Evolutionary conservation across 2,888 invertebrate genomes (phyloP), one percentile per base, ranked within the genome.

Genomic region (Aquatica leii): DNA sequence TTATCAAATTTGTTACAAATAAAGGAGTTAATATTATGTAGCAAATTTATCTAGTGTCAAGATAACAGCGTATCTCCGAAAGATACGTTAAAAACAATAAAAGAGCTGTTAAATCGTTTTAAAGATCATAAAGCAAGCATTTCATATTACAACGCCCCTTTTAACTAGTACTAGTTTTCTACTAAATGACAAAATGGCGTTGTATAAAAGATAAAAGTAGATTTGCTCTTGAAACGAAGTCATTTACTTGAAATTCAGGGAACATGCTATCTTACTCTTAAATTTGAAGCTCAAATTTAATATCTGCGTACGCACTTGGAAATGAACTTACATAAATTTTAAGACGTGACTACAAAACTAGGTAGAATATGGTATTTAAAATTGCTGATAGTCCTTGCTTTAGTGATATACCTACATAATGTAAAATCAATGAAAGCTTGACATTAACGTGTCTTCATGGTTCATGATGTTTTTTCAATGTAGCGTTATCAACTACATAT

Each of bases 351-450:
- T 51, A n/a, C 14, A 62, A 51, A 58, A 62, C 31, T 46, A 15
- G 46, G 21, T 34, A 18, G 46, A 46, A 52, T 53, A 37, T 21
- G 52, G 48, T 37, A 50, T 50, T 62, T 62, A 52, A 56, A 52
- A 57, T 57, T 58, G 62, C 52, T 58, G 62, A 62, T 57, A 62
- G 57, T 57, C 50, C 20, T 35, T 60, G 50, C 62, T 50, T 57
- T 57, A 60, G 62, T 56, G 62, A 57, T 62, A 62, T 52, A 46
- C 61, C 46, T 52, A 53, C 58, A 37, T 62, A 62, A 62, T 62
- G 62, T 57, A 52, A 62, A 62, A 62, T 62, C 62, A 62, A 62
- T 62, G 62, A 21, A 12, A 15, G 51, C 53, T 50, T 58, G 62
- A 62, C 62, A 62, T 62, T 62, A 57, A 52, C 57, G 48, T 46